Conservation (phyloP, 2,888 invertebrate genomes). For the Amphimallon solstitiale region DNA sequence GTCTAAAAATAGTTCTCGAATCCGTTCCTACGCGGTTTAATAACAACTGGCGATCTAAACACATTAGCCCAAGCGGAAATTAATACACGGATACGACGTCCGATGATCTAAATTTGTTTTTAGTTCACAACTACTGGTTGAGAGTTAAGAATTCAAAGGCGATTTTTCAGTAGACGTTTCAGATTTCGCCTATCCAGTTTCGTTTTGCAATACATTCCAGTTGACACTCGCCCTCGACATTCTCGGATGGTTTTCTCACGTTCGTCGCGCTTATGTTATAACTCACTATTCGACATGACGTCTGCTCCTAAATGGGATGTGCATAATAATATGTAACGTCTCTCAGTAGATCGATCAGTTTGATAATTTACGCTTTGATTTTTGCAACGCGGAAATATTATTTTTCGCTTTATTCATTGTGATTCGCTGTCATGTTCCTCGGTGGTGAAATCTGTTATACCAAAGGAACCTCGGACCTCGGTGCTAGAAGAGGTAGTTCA, state of each 20-base stretch:
- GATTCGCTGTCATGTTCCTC: slow-evolving; percentile 54
- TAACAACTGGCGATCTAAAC: background rate
- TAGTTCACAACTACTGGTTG: background rate
- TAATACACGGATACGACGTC: background rate
- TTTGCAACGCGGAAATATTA: background rate
- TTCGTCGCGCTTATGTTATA: too few species aligned
- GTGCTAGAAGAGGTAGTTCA: slow-evolving; percentile 30
- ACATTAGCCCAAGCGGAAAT: slow-evolving; percentile 26
- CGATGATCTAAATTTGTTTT: slow-evolving; percentile 6
- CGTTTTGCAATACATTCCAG: too few species aligned
- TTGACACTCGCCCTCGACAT: too few species aligned
- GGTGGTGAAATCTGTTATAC: slow-evolving; percentile 57
- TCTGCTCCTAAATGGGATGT: too few species aligned
- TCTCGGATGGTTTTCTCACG: too few species aligned
- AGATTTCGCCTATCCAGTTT: too few species aligned
- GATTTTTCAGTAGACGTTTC: too few species aligned
- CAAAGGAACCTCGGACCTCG: slow-evolving; percentile 46
- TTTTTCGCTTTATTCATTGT: background rate
- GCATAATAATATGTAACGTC: too few species aligned
- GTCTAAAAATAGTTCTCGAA: slow-evolving; percentile 13
- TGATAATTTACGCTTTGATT: too few species aligned
- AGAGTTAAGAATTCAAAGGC: too few species aligned
- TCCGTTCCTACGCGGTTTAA: slow-evolving; percentile 11
- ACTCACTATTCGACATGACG: too few species aligned
- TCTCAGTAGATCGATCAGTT: too few species aligned